Base-by-base conservation (phyloP, 1,140 invertebrate species). In the Bombus picipes region DNA sequence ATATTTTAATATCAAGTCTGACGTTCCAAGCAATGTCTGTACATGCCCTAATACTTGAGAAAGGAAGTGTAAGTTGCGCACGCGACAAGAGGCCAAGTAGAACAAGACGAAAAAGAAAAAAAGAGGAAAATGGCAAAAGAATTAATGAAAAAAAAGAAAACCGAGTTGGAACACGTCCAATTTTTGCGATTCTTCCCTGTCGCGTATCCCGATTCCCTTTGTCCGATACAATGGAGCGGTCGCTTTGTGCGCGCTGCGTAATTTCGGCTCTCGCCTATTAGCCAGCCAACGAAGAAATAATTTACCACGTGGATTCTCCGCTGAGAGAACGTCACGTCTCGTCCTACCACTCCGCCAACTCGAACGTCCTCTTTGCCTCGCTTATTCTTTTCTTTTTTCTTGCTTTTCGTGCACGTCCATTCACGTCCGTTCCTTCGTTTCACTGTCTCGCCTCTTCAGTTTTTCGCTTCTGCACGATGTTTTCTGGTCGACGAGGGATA, bases 181-280 rank as follows among this genome's bases (percentile, higher is more conserved):
- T 71, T 79, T 79, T 84, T 62, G 39, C 57, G 43, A n/a, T 84
- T 22, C 43, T 77, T 68, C 1, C 6, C 43, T 41, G n/a, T 34
- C 59, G 12, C 66, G n/a, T 43, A 43, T 57, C 18, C 5, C 22
- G 13, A 75, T 75, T 41, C 81, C 81, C 41, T 84, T 84, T 78
- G 82, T 79, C 66, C 65, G n/a, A 43, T 70, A 77, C 74, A 78
- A 71, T 57, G 75, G 47, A 53, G 37, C 28, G 18, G 65, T 41
- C 43, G 47, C 82, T 71, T 84, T 78, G 75, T 78, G 65, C 65
- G 1, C 25, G 34, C 59, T 39, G 81, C 81, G 73, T 83, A 83
- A 83, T 83, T 83, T 81, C 65, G 39, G 34, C 10, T 25, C 65
- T 25, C 65, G 75, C 47, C 75, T 84, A 79, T 84, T 84, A 84